Percentiles rank a stretch among this genome's conserved stretches.
Evolutionary conservation across 2,888 invertebrate genomes (phyloP).

Genomic region (Apotomis betuletana): DNA sequence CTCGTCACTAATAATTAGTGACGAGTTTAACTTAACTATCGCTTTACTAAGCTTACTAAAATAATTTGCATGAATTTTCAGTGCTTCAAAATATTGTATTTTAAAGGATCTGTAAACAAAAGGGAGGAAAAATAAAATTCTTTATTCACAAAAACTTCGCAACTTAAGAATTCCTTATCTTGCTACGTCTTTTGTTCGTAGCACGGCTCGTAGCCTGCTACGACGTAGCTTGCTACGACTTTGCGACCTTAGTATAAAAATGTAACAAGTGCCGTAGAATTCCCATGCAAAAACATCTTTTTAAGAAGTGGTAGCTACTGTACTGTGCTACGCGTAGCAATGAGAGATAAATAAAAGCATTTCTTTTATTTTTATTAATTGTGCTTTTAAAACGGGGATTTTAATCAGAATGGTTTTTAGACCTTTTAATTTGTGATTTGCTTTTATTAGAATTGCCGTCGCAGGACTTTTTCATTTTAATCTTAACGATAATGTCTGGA

Average conservation of each 20-base stretch:
- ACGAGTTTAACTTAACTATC: too few species aligned
- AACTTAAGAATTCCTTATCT: constrained; percentile 25
- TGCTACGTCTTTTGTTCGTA: constrained; percentile 27
- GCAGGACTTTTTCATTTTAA: not conserved
- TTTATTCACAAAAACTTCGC: constrained; percentile 9
- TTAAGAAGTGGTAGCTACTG: not conserved
- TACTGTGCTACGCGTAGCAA: not conserved
- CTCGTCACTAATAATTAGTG: too few species aligned
- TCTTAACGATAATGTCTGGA: not conserved
- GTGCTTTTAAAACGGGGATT: constrained; percentile 20
- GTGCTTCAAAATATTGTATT: not conserved
- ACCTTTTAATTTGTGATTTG: constrained; percentile 13
- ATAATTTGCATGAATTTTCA: not conserved
- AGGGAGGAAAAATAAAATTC: constrained; percentile 14
- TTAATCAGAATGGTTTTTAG: constrained; percentile 16
- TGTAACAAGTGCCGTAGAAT: not conserved
- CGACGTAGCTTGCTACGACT: constrained; percentile 18
- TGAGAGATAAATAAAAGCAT: constrained; percentile 19
- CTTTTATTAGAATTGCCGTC: constrained; percentile 3
- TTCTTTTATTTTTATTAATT: constrained; percentile 27
- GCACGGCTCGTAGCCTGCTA: constrained; percentile 10
- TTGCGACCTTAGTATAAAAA: not conserved
- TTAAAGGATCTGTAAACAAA: constrained; percentile 6
- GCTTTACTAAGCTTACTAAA: too few species aligned
- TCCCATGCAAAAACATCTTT: not conserved